Evolutionary conservation across 2,113 vertebrate genomes (phyloP), one percentile per base, ranked within the genome.

Genomic region (Holacanthus passer): DNA sequence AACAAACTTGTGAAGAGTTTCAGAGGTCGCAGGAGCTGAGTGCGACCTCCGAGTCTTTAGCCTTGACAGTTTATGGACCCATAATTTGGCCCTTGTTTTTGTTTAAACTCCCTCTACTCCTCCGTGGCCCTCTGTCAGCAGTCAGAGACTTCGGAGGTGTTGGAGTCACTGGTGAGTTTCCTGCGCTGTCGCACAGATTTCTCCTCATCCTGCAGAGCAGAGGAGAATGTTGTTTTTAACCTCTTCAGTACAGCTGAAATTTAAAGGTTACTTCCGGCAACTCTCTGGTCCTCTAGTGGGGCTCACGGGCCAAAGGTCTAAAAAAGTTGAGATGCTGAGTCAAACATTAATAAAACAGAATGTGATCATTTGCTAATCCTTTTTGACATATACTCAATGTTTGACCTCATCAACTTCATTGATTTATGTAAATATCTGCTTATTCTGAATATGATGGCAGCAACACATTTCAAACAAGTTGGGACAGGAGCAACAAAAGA

Each of bases 131-230:
- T 63, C 52, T 86, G 88, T 94, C 92, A 96, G 92, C 93, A 94
- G 88, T 96, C 95, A 0, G 95, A 95, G 19, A 95, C 80, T 81
- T 95, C 95, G 0, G 95, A 95, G 32, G 88, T 84, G 91, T 94
- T 94, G 60, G 92, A 92, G 64, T 95, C 95, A 29, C 87, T 94
- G 71, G 92, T 41, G 32, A 92, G 69, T 78, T 91, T 94, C 77
- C 90, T 88, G 63, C 95, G 92, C 71, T 94, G 93, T 27, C 95
- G 89, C 55, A 96, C 90, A 17, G 88, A 83, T 83, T 94, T 95
- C 31, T 94, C 93, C 74, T 95, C 95, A 45, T 95, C 94, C 95
- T 96, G 59, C 11, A 69, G 32, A 70, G 37, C 10, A 79, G 16
- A 72, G 17, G 13, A 64, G 7, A 64, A 17, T 16, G n/a, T 39